These are phyloP conservation scores for Lithodes maja DNA, from an alignment of 2,888 invertebrate species.

Conservation along the genomic window DNA sequence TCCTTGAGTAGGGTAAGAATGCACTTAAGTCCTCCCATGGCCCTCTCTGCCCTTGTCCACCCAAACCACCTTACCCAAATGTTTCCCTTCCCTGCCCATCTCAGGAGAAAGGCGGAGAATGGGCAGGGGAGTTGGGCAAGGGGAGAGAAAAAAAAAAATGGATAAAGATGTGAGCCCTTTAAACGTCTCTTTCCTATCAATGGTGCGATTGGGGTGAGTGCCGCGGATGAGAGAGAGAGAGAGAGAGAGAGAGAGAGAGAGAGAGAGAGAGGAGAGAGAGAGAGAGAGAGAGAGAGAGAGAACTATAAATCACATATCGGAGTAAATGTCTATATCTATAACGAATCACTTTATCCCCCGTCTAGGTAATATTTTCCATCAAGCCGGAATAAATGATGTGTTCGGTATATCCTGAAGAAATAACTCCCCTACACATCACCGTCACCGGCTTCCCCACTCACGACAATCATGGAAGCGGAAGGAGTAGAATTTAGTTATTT, in stretches of 20 bases:
- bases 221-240: not conserved
- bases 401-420: too few relatives aligned
- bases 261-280: not conserved
- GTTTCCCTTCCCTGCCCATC: not conserved
- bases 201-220: not conserved
- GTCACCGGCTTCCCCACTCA: too few relatives aligned
- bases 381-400: too few relatives aligned
- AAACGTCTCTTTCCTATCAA: not conserved
- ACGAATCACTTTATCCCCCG: too few relatives aligned
- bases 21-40: too few relatives aligned
- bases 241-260: not conserved
- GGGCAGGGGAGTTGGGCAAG: not conserved
- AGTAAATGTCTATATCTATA: too few relatives aligned
- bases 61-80: not conserved
- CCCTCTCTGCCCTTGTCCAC: not conserved
- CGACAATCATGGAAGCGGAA: too few relatives aligned
- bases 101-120: not conserved
- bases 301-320: not conserved
- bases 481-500: too few relatives aligned
- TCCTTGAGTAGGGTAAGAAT: too few relatives aligned
- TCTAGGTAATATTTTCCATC: too few relatives aligned
- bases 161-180: not conserved
- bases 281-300: constrained; percentile 1
- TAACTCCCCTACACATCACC: too few relatives aligned
- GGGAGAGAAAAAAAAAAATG: not conserved